Evolutionary conservation across 2,113 vertebrate genomes (phyloP), one percentile per base, ranked within the genome.

Genomic region (Cyanistes caeruleus): DNA sequence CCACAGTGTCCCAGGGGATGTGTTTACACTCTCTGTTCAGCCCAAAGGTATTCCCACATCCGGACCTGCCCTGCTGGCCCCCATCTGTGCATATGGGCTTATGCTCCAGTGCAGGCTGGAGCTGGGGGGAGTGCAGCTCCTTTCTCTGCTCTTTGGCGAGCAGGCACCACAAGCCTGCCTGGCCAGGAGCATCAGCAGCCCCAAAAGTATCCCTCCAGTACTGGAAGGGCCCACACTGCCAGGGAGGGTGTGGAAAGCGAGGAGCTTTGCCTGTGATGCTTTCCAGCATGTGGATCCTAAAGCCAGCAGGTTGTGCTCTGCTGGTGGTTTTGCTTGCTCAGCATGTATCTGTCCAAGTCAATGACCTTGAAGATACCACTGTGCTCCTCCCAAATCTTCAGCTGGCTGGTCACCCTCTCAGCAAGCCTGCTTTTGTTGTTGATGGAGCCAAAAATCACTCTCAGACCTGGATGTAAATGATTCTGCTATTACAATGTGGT

Each of bases 1-100:
- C 39, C 0, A 0, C 25, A 30, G 15, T 4, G 11, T 49, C 11
- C 23, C 46, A 0, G 0, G 31, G 43, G 33, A n/a, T 44, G 14
- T 14, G 31, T 62, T 80, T 37, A 12, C 51, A 8, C 62, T 37
- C 30, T 15, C 62, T 51, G 11, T 49, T 64, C 60, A 72, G 27
- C 48, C 70, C 33, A 51, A 46, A 72, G 65, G 55, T 62, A 7
- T 59, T 70, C 27, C 65, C 37, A 33, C 3, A 37, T 62, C 44
- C 82, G 43, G 56, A n/a, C 15, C 35, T 78, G 43, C 41, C 58
- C 64, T 84, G n/a, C 55, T 30, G 20, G 59, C n/a, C 3, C 0
- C 23, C 0, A 3, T 35, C 27, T 87, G 68, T 58, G 20, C 2
- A 0, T n/a, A 9, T 1, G 2, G 43, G 31, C 15, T 10, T 13